Conservation (phyloP, 2,113 vertebrate species). For the Numida meleagris region DNA sequence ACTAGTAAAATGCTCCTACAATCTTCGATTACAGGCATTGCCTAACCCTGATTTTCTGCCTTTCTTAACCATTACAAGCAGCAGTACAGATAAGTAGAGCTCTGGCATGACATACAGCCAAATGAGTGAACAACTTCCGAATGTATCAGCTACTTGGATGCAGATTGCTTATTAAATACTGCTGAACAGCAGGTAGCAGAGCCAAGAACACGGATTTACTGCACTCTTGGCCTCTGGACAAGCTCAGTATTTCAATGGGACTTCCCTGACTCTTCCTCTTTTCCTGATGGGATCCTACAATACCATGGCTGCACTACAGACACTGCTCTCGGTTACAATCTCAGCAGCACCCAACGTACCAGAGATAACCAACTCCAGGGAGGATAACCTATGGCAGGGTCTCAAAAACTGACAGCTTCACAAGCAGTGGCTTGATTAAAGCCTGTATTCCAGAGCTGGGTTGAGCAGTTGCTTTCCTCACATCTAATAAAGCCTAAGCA, state of each 20-base stretch:
- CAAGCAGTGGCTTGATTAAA: not conserved
- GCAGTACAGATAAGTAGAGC: not conserved
- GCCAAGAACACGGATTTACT: not conserved
- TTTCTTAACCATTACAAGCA: not conserved
- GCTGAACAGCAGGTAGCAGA: not conserved
- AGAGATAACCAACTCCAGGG: not conserved
- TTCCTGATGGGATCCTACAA: not conserved
- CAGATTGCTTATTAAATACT: not conserved
- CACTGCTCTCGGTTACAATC: not conserved
- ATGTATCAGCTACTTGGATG: not conserved
- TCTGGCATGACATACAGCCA: not conserved
- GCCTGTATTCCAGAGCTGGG: not conserved
- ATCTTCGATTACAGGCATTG: not conserved
- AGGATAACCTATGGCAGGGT: not conserved
- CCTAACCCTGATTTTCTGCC: not conserved
- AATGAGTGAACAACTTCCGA: not conserved
- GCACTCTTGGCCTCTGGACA: not conserved
- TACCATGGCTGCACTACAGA: accelerated
- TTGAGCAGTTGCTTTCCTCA: not conserved
- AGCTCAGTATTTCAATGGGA: accelerated
- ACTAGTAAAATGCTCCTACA: not conserved
- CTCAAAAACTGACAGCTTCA: not conserved
- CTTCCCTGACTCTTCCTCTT: not conserved
- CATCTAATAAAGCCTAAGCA: not conserved
- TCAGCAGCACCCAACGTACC: accelerated